phyloP scores from a whole-genome alignment of 1,140 invertebrate species.

The Papilio helenus region DNA sequence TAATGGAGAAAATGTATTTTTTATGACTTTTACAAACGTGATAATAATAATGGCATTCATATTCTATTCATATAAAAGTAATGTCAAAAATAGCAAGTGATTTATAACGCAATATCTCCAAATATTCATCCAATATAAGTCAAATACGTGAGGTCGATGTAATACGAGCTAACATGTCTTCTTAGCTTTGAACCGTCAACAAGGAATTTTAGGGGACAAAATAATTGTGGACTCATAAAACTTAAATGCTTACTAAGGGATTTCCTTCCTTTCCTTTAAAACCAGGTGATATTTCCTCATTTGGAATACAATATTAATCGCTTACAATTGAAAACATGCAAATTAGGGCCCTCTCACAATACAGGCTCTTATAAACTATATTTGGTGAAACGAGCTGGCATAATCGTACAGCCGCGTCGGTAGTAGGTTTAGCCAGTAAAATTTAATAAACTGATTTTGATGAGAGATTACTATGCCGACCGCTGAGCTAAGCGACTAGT shows the following conservation, averaged over 20 bases:
- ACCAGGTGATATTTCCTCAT: background rate
- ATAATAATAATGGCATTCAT: no score
- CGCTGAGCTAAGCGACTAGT: conserved; percentile 6
- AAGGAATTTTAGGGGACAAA: background rate
- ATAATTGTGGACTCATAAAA: background rate
- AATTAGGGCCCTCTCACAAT: background rate
- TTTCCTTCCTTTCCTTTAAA: no score
- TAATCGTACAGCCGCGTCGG: no score
- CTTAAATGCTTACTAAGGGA: no score
- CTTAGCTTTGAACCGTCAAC: background rate
- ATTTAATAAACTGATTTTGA: no score
- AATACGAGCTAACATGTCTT: background rate
- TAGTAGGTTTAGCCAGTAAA: no score
- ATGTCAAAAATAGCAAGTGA: background rate
- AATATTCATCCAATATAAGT: conserved; percentile 33
- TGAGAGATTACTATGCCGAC: background rate
- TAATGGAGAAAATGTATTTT: no score
- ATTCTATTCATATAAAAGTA: no score
- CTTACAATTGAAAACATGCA: conserved; percentile 1
- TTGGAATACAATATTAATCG: background rate
- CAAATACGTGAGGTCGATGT: conserved; percentile 15
- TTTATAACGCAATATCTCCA: conserved; percentile 17
- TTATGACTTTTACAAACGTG: no score
- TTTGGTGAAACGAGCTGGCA: no score
- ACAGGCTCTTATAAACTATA: background rate